Evolutionary conservation across 2,113 vertebrate species (phyloP).

Genomic region (Planiliza haematocheilus): DNA sequence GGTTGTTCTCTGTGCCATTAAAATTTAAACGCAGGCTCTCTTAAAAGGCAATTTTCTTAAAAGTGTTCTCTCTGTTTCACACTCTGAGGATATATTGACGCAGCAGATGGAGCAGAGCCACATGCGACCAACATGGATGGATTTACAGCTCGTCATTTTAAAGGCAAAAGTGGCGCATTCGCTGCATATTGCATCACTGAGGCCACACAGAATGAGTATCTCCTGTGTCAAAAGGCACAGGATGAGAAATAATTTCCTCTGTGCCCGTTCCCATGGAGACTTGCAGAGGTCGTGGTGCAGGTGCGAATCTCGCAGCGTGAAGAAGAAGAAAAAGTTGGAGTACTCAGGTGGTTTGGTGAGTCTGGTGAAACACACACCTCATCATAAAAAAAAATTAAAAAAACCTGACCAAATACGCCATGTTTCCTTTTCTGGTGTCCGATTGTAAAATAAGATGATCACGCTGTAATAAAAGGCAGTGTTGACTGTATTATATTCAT

Average conservation of each 20-base stretch:
- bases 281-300: slow-evolving; percentile 46
- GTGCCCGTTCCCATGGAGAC: slow-evolving; percentile 76
- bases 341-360: slow-evolving; percentile 24
- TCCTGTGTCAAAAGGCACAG: slow-evolving; percentile 12
- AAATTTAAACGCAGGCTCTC: slow-evolving; percentile 60
- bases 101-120: slow-evolving; percentile 45
- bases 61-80: slow-evolving; percentile 60
- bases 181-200: slow-evolving; percentile 27
- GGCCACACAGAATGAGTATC: slow-evolving; percentile 39
- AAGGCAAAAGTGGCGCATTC: slow-evolving; percentile 37
- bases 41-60: slow-evolving; percentile 66
- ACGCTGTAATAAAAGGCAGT: slow-evolving; percentile 15
- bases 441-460: slow-evolving; percentile 18
- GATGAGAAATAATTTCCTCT: slow-evolving; percentile 68
- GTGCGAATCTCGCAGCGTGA: slow-evolving; percentile 25
- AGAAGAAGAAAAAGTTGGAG: slow-evolving; percentile 34
- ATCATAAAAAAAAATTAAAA: slow-evolving; percentile 45
- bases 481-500: slow-evolving; percentile 35
- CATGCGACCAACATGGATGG: slow-evolving; percentile 51
- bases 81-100: slow-evolving; percentile 38
- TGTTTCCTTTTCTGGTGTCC: slow-evolving; percentile 14
- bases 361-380: slow-evolving; percentile 26
- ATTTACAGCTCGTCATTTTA: slow-evolving; percentile 58
- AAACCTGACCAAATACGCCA: slow-evolving; percentile 5
- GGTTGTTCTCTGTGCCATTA: slow-evolving; percentile 25